These are phyloP conservation scores for Crotalus viridis DNA, from an alignment of 2,113 vertebrate species.

Conservation along the genomic window DNA sequence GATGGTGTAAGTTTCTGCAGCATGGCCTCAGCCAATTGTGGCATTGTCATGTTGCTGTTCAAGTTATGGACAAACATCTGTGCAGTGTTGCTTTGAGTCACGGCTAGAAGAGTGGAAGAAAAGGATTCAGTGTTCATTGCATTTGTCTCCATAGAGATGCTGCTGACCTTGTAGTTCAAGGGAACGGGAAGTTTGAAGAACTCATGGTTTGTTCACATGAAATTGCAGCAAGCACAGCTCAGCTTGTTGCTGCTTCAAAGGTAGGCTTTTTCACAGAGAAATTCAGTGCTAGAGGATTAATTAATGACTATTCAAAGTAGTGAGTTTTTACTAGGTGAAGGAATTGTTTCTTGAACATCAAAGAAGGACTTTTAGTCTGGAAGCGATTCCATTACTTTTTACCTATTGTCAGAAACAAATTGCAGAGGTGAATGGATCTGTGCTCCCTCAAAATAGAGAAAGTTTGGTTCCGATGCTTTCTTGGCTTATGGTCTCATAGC, in stretches of 20 bases:
- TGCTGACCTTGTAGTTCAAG: slow-evolving; percentile 91
- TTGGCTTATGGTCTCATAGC: neutral
- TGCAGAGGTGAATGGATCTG: too few species aligned
- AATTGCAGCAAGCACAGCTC: slow-evolving; percentile 94
- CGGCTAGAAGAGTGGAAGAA: neutral
- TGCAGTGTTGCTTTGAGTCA: neutral
- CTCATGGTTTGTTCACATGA: slow-evolving; percentile 96
- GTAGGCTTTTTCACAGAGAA: slow-evolving; percentile 58
- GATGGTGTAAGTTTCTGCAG: slow-evolving; percentile 86
- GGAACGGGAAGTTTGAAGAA: slow-evolving; percentile 94
- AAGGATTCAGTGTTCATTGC: neutral
- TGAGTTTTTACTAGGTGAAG: neutral
- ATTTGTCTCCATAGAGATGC: slow-evolving; percentile 76
- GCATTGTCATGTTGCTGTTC: neutral
- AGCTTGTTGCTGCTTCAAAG: slow-evolving; percentile 96
- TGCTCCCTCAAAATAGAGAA: neutral
- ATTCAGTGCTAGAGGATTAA: neutral
- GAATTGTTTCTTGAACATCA: neutral
- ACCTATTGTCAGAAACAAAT: too few species aligned
- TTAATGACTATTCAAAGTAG: neutral
- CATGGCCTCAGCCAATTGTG: too few species aligned
- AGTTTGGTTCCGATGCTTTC: neutral
- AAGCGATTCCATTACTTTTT: neutral
- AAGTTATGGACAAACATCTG: neutral
- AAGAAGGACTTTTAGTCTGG: neutral